Evolutionary conservation across 1,140 invertebrate species (phyloP).

Genomic region (Zaprionus lachaisei): DNA sequence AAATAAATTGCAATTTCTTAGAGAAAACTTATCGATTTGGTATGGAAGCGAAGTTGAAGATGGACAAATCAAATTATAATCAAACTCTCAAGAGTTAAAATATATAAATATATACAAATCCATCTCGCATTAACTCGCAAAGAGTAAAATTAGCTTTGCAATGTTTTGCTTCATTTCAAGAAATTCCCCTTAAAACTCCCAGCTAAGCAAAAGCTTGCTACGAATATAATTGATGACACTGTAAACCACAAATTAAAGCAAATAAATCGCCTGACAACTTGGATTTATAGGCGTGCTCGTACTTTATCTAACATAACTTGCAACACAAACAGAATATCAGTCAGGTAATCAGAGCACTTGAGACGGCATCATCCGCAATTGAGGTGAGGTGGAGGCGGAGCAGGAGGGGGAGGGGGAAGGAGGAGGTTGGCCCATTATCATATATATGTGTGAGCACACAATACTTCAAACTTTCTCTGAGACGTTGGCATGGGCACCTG

Average conservation of each 20-base stretch:
- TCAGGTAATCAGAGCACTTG: conserved; percentile 18
- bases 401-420: not conserved
- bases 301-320: conserved; percentile 12
- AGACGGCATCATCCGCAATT: conserved; percentile 15
- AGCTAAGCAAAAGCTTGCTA: not conserved
- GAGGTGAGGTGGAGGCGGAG: no score
- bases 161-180: not conserved
- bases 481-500: not conserved
- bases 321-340: conserved; percentile 11
- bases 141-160: not conserved
- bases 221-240: not conserved
- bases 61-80: not conserved
- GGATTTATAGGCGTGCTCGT: conserved; percentile 5
- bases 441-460: conserved; percentile 43
- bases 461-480: conserved; percentile 29
- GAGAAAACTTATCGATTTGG: not conserved
- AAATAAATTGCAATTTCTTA: not conserved
- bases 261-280: conserved; percentile 10
- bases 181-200: no score
- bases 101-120: not conserved
- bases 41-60: not conserved
- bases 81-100: not conserved
- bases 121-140: not conserved
- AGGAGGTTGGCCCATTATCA: conserved; percentile 25
- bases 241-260: not conserved